Percentiles rank a stretch among this genome's conserved stretches.
Evolutionary conservation across 2,113 vertebrate species (phyloP).

Genomic region (Oryzias javanicus): DNA sequence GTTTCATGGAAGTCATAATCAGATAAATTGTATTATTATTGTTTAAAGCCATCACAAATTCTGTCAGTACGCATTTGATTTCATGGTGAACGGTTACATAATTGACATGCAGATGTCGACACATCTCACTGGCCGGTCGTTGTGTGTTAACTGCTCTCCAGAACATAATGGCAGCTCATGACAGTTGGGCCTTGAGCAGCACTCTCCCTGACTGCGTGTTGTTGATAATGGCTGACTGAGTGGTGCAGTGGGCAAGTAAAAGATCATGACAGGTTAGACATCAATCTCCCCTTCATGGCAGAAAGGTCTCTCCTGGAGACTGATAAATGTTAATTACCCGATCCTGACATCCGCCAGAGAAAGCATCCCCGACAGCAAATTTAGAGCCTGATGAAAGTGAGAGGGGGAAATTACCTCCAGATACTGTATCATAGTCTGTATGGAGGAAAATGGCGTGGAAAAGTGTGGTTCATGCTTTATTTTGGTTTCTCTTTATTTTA

Average conservation of each 20-base stretch:
- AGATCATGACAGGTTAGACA: constrained; percentile 57
- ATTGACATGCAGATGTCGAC: constrained; percentile 23
- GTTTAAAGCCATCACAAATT: constrained; percentile 9
- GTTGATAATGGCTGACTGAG: constrained; percentile 61
- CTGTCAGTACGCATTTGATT: constrained; percentile 14
- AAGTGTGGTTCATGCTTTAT: no score
- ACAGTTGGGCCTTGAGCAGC: constrained; percentile 48
- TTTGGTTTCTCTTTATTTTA: no score
- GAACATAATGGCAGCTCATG: constrained; percentile 51
- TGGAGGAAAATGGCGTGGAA: neutral
- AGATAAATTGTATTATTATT: neutral
- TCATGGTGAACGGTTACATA: constrained; percentile 35
- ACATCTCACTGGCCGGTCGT: constrained; percentile 25
- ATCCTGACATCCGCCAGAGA: constrained; percentile 65
- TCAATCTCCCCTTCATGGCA: constrained; percentile 46
- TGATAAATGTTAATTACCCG: constrained; percentile 80
- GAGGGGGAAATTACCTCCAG: constrained; percentile 26
- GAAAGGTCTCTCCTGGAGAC: constrained; percentile 73
- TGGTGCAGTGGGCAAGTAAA: constrained; percentile 50
- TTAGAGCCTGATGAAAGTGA: constrained; percentile 17
- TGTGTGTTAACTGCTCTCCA: constrained; percentile 33
- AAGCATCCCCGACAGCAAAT: constrained; percentile 34
- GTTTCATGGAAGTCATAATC: constrained; percentile 19
- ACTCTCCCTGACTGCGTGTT: constrained; percentile 42
- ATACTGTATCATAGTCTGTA: constrained; percentile 6